These are phyloP conservation scores for Heloderma charlesbogerti DNA, from an alignment of 2,113 vertebrate genomes.

Conservation along the genomic window DNA sequence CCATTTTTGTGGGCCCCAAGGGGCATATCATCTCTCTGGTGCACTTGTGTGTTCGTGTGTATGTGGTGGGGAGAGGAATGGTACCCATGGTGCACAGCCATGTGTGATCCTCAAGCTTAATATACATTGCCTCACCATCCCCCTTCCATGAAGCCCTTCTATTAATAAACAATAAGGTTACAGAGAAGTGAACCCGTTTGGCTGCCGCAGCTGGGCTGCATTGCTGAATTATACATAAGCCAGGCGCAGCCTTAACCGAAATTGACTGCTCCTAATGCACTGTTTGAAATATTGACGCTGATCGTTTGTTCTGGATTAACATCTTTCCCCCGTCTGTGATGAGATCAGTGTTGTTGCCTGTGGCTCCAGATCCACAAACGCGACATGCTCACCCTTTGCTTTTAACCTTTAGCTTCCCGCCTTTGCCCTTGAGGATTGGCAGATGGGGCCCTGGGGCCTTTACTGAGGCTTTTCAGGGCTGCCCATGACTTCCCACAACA, in stretches of 20 bases:
- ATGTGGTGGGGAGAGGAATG: not conserved
- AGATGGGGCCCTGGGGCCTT: not conserved
- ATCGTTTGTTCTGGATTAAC: constrained; percentile 8
- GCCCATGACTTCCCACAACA: not conserved
- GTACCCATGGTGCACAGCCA: not conserved
- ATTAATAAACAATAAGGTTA: constrained; percentile 38
- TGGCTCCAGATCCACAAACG: not conserved
- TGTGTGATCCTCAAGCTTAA: not conserved
- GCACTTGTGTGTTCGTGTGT: not conserved
- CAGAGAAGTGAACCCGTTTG: not conserved
- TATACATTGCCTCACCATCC: not conserved
- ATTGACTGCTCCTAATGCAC: constrained; percentile 33
- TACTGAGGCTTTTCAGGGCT: not conserved
- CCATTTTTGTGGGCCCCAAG: not conserved
- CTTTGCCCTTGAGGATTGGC: not conserved
- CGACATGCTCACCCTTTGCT: not conserved
- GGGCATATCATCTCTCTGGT: not conserved
- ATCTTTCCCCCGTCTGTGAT: not conserved
- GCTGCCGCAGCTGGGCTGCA: not conserved
- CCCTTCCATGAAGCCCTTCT: not conserved
- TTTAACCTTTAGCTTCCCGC: not conserved
- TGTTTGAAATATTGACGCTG: constrained; percentile 30
- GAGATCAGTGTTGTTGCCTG: not conserved
- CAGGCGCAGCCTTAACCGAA: not conserved
- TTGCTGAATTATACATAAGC: constrained; percentile 39